Evolutionary conservation across 2,888 invertebrate genomes (phyloP), one percentile per base, ranked within the genome.

Genomic region (Brachyptera risi): DNA sequence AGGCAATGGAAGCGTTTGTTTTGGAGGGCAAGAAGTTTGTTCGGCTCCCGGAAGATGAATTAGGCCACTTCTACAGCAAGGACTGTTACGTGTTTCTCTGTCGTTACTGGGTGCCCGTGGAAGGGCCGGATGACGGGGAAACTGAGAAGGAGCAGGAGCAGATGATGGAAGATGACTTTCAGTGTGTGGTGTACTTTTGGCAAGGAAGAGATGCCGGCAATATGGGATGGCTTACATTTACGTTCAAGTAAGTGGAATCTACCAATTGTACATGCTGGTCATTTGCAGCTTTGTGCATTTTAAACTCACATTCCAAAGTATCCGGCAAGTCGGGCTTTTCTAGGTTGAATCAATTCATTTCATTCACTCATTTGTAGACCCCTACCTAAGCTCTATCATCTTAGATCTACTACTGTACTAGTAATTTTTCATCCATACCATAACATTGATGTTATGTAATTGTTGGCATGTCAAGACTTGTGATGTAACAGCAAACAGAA

Each of bases 111-210:
- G 84, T 95, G 69, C 86, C 88, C 0, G 78, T 79, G 1, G 86
- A 86, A 69, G 81, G 80, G n/a, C 69, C 68, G 7, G 76, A 74
- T 0, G 83, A 83, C 59, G 80, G 77, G 57, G 80, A 77, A 3
- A 31, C 15, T 15, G 65, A 62, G 26, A 38, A 19, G 38, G 59
- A 19, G 23, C 60, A 62, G 40, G 58, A 58, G 4, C 64, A 63
- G 1, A 74, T 73, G 59, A 71, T 74, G 11, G 86, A 86, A 70
- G 85, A 86, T 68, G 88, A 89, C 71, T 90, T 88, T 71, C 92
- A 93, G 72, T 96, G 96, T 78, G 92, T 96, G 51, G 97, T 98
- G n/a, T 99, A 99, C 78, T 99, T 99, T 80, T 99, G 99, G 99
- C 99, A 99, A 78, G 98, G 98, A 0, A 81, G 92, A 57, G 91